These are phyloP conservation scores for Galeopterus variegatus DNA, from an alignment of 2,113 vertebrate genomes.

Conservation along the genomic window DNA sequence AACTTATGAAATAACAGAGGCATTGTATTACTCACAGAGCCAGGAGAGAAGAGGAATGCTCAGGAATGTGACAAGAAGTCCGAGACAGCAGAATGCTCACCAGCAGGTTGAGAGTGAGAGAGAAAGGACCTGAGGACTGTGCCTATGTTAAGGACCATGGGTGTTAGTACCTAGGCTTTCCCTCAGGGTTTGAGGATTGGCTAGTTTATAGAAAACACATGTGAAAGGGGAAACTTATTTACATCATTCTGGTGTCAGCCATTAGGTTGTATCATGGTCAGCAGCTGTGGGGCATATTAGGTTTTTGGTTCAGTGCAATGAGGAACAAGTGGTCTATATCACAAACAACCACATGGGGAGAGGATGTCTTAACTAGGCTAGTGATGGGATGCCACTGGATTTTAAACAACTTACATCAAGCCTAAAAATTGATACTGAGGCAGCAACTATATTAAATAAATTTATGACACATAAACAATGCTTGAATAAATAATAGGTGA, in stretches of 20 bases:
- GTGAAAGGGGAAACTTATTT: not conserved
- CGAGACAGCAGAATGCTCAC: not conserved
- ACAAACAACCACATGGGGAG: not conserved
- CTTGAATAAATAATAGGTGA: not conserved
- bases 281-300: not conserved
- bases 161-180: not conserved
- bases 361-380: not conserved
- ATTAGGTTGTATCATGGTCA: not conserved
- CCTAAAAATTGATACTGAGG: not conserved
- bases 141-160: not conserved
- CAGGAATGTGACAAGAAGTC: not conserved
- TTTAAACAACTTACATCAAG: not conserved
- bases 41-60: not conserved
- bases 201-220: not conserved
- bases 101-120: fast-evolving
- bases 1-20: not conserved
- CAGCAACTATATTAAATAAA: not conserved
- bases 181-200: not conserved
- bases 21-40: not conserved
- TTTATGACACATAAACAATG: conserved; percentile 4
- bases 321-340: not conserved
- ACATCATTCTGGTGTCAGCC: not conserved
- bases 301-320: too few species aligned
- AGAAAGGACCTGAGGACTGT: not conserved
- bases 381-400: too few species aligned